Conservation (phyloP, 2,888 invertebrate genomes). For the Machimus atricapillus region DNA sequence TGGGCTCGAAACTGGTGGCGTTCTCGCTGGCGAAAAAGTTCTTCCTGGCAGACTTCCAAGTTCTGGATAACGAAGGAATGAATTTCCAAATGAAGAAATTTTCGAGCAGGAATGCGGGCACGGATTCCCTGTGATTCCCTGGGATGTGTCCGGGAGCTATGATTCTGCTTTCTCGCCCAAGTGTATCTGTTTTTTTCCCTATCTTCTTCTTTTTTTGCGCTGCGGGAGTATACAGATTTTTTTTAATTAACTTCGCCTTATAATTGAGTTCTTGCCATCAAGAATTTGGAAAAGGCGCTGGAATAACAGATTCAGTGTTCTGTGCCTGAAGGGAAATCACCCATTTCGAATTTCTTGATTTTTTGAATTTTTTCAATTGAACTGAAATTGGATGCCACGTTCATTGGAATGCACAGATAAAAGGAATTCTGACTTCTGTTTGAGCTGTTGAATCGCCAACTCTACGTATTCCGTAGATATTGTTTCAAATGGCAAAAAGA, state of each 20-base stretch:
- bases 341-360: neutral
- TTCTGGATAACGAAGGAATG: conserved; percentile 13
- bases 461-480: neutral
- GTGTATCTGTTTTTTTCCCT: neutral
- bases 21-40: neutral
- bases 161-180: neutral
- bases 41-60: conserved; percentile 3
- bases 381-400: neutral
- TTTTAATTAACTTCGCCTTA: neutral
- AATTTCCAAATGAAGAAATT: conserved; percentile 27
- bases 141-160: neutral
- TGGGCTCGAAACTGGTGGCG: neutral
- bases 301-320: neutral
- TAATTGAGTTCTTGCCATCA: neutral
- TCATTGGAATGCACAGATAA: neutral
- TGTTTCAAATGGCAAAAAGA: neutral
- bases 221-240: neutral
- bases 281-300: neutral
- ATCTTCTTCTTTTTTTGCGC: neutral
- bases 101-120: neutral
- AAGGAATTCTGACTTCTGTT: neutral
- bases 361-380: neutral
- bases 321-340: neutral
- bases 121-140: neutral
- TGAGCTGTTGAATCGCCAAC: neutral